These are phyloP conservation scores for Lagorchestes hirsutus DNA, from an alignment of 2,797 vertebrate genomes.

Conservation along the genomic window DNA sequence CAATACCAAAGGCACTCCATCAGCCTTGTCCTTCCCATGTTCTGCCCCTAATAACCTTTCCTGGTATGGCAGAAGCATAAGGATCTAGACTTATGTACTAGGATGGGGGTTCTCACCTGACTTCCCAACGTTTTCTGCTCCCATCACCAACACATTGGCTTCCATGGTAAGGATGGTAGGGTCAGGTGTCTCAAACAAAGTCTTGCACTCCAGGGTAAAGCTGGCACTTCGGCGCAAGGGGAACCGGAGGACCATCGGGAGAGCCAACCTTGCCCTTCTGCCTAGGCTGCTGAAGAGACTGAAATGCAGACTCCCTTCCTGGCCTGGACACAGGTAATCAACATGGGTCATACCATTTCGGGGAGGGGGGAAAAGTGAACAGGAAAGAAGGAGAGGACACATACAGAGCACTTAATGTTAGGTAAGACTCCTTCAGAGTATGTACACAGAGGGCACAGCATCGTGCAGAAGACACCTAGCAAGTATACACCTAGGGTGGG, in stretches of 20 bases:
- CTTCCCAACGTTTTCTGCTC: slow-evolving; percentile 91
- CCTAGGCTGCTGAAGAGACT: not conserved
- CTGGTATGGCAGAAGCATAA: not conserved
- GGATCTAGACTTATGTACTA: not conserved
- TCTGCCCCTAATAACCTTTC: rapidly evolving
- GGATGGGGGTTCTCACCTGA: slow-evolving; percentile 86
- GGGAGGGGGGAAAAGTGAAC: slow-evolving; percentile 61
- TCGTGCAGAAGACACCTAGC: not conserved
- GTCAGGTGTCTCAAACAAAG: slow-evolving; percentile 72
- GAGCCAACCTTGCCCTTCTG: not conserved
- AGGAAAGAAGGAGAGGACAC: not conserved
- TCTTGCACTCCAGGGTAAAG: slow-evolving; percentile 83
- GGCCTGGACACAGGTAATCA: slow-evolving; percentile 19
- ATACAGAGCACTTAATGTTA: not conserved
- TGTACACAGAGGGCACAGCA: not conserved
- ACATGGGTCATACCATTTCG: slow-evolving; percentile 55
- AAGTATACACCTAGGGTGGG: not conserved
- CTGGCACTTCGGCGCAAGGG: slow-evolving; percentile 83
- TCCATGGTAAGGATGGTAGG: slow-evolving; percentile 84
- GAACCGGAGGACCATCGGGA: slow-evolving; percentile 84
- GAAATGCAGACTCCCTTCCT: not conserved
- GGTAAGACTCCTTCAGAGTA: not conserved
- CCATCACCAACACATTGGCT: slow-evolving; percentile 90
- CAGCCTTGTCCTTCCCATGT: not conserved
- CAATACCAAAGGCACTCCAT: not conserved